Conservation (phyloP, 2,888 invertebrate genomes). For the Lamellibrachia satsuma region DNA sequence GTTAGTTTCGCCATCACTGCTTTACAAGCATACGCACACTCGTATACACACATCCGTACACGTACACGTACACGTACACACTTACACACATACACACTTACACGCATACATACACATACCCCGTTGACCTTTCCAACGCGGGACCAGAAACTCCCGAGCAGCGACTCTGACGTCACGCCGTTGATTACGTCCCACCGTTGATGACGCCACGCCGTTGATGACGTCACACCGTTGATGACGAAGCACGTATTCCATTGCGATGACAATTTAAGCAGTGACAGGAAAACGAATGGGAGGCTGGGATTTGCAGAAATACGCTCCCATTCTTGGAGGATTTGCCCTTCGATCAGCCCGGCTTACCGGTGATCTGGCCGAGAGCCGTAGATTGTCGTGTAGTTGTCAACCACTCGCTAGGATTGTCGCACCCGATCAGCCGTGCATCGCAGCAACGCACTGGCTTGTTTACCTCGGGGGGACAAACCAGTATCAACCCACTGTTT, state of each 20-base stretch:
- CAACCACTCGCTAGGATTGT: neutral
- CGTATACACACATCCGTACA: slow-evolving; percentile 18
- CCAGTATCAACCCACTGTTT: neutral
- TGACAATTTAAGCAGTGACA: slow-evolving; percentile 2
- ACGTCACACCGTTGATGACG: slow-evolving; percentile 12
- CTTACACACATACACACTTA: slow-evolving; percentile 21
- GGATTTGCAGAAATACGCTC: slow-evolving; percentile 13
- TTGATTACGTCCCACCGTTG: neutral
- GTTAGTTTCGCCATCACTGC: too few species aligned
- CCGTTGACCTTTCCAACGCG: neutral
- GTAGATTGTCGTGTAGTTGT: neutral
- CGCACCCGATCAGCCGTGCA: neutral
- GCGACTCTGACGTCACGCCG: neutral
- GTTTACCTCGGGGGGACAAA: neutral
- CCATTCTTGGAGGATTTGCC: slow-evolving; percentile 17
- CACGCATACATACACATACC: slow-evolving; percentile 19
- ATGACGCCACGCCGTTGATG: neutral
- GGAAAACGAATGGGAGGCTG: neutral
- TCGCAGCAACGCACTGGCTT: neutral
- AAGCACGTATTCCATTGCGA: neutral
- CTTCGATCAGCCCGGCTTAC: slow-evolving; percentile 6
- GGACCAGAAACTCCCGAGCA: neutral
- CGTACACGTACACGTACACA: slow-evolving; percentile 17
- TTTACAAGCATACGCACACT: neutral
- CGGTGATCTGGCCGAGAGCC: neutral